Base-by-base conservation (phyloP, 2,888 invertebrate species). In the Ophion obscuratus region DNA sequence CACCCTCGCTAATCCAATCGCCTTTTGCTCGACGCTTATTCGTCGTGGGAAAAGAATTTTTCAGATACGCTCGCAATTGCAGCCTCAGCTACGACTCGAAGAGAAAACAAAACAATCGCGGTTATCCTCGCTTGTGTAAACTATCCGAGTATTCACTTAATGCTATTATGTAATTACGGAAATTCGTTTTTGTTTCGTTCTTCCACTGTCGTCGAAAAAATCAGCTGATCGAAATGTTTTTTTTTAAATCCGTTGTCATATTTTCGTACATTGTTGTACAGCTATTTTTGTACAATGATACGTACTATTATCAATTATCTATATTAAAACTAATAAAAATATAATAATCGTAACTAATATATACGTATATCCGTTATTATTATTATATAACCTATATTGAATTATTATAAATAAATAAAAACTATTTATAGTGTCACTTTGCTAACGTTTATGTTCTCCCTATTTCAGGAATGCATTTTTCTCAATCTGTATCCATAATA, bases 391-490 rank as follows among this genome's bases (percentile, higher is more conserved):
- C 31, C 31, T 31, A 31, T 31, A 31, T 31, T 31, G 0, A 31
- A 31, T 31, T 31, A 31, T 31, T 31, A 31, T 31, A 31, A 31
- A 4, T 31, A 31, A 31, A 31, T 31, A 31, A 31, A 4, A 31
- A 2, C 4, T 31, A 31, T 31, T 31, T 31, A 31, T 4, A 31
- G 31, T 2, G 27, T 20, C 24, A 31, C 3, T 24, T 53, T 5
- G n/a, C 67, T 44, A 1, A 24, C 14, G 14, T 14, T 53, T 70
- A 70, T 83, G 93, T 87, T 88, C 80, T 88, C 89, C 89, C 81
- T 88, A 89, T 96, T 96, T 20, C 95, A 98, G 99, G 99, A 92
- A 99, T 99, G 99, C 99, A 99, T 95, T 99, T 99, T 95, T 98
- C 98, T 90, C 99, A 99, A 95, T 98, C 99, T 89, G 98, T 99